Evolutionary conservation across 1,140 invertebrate genomes (phyloP), one percentile per base, ranked within the genome.

Genomic region (Eueides isabella): DNA sequence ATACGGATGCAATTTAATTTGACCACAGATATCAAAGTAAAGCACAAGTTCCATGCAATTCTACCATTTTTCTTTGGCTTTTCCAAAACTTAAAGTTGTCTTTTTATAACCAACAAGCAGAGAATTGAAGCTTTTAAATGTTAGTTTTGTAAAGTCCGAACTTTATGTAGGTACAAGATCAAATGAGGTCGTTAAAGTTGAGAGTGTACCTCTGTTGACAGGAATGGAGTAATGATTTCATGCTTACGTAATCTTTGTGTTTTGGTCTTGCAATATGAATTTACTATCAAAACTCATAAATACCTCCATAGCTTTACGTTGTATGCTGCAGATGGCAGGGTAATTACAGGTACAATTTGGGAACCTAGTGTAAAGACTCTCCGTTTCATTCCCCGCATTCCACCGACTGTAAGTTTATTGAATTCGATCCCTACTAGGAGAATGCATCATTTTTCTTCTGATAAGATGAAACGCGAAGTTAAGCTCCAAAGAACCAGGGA

Each of bases 171-270:
- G 19, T 26, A 23, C n/a, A 55, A 55, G 19, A 55, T 55, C 23
- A 55, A 55, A 55, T 26, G 48, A 55, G 48, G 19, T 55, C 48
- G n/a, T 55, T 55, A 55, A 26, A 23, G 23, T 55, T 12, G 9
- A 55, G 48, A 12, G 48, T 26, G 2, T 14, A 7, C 23, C 19
- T 12, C 2, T 23, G 48, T 26, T 44, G 11, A 55, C 48, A 55
- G 26, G 19, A 55, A 55, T 55, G 19, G 48, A 55, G 48, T 55
- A 55, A 55, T 55, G 48, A 55, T 55, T 55, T 55, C 9, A 11
- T 4, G 3, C 2, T 26, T 55, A 55, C 19, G 2, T 23, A 55
- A 55, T 12, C 2, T 55, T 55, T 55, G 9, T 11, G 9, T 11
- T 55, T 55, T 23, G 5, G 23, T 23, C 6, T 55, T 5, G 0